Evolutionary conservation across 2,797 vertebrate species (phyloP).

Genomic region (Rhabdophis nuchalis): DNA sequence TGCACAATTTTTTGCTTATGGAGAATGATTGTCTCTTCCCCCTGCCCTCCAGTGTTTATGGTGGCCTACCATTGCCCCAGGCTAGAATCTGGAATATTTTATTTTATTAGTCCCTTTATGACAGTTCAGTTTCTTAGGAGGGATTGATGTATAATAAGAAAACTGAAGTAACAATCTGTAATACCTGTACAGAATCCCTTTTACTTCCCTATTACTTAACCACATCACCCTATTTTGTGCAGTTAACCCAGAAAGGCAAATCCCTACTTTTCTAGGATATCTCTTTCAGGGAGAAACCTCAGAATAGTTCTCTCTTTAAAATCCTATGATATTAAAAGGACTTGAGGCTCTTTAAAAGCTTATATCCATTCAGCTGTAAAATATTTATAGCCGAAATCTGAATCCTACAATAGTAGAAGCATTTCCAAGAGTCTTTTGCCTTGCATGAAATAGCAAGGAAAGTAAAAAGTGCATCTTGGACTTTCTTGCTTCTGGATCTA

Average conservation of each 20-base stretch:
- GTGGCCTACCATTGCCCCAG: neutral
- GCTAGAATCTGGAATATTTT: neutral
- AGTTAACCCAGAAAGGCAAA: neutral
- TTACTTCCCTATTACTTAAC: neutral
- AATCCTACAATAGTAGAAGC: neutral
- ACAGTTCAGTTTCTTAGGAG: neutral
- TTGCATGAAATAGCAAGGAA: neutral
- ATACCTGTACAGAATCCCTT: neutral
- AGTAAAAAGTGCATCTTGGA: neutral
- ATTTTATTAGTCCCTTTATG: neutral
- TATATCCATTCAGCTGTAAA: neutral
- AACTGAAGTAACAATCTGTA: neutral
- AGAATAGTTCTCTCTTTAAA: neutral
- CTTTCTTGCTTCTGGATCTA: neutral
- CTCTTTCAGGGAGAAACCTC: neutral
- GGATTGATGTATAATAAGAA: neutral
- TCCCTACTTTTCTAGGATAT: neutral
- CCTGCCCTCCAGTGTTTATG: too few relatives aligned
- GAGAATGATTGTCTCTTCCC: too few relatives aligned
- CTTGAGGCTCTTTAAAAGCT: neutral
- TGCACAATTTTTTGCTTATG: neutral
- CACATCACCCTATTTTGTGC: neutral
- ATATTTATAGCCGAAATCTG: neutral
- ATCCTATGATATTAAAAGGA: neutral
- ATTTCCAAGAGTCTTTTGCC: neutral